Evolutionary conservation across 2,113 vertebrate genomes (phyloP), one percentile per base, ranked within the genome.

Genomic region (Orcinus orca): DNA sequence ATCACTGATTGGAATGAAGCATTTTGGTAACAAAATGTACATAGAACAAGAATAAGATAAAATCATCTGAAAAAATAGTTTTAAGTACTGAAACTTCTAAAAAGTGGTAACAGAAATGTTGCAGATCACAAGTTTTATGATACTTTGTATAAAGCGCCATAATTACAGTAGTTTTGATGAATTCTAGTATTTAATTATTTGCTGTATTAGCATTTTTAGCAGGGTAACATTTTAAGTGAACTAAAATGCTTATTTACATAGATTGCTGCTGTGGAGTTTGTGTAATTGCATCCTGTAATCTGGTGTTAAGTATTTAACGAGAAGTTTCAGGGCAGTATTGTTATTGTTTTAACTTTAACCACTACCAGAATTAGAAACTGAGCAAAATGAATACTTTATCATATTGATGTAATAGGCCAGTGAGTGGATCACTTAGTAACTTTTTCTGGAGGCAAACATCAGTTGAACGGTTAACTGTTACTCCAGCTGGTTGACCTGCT

Each of bases 231-330:
- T 89, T 94, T 93, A 47, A 65, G 73, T 79, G 55, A 93, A 55
- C 73, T 58, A 68, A 96, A 83, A 87, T 90, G 68, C 93, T 96
- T 96, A 97, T 96, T 96, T 93, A 70, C 29, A 1, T 60, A 47
- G 62, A 47, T 84, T 89, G 81, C 83, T 93, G 74, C 81, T 63
- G 33, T 91, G 80, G 74, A 74, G 44, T 90, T 91, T 89, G 55
- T 80, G 4, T 97, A 95, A 96, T 97, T 92, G 70, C 55, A 84
- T 63, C 80, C 36, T 95, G 14, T 87, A 97, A 90, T 88, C 87
- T 94, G 58, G 31, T 76, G 47, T 97, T 97, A 71, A 44, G 68
- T 80, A 76, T 95, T 89, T 79, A 73, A 92, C 90, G 62, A 87
- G 71, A 97, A 90, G 38, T 76, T 93, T 73, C 25, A 82, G 38